Conservation (phyloP, 2,797 vertebrate species). For the Percopsis omiscomaycus region DNA sequence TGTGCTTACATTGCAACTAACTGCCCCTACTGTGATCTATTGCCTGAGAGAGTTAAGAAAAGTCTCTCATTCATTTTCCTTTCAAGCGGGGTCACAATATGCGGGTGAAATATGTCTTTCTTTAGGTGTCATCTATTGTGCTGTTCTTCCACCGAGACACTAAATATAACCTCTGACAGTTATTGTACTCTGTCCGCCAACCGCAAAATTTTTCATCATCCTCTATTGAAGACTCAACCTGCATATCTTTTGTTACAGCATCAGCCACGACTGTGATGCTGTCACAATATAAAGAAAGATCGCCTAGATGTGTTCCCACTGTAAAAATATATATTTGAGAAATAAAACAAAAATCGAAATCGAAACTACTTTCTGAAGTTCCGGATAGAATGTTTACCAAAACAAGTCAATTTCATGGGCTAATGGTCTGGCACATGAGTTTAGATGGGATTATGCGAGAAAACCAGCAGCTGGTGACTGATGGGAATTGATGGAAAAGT, state of each 20-base stretch:
- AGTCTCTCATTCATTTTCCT: constrained; percentile 72
- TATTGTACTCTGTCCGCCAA: constrained; percentile 35
- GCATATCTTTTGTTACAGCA: constrained; percentile 39
- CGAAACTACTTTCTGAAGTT: constrained; percentile 41
- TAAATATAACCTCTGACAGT: constrained; percentile 70
- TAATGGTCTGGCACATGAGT: constrained; percentile 54
- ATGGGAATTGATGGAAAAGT: constrained; percentile 12
- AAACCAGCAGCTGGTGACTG: constrained; percentile 40
- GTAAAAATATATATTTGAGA: constrained; percentile 45
- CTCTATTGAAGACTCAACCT: constrained; percentile 41
- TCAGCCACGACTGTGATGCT: constrained; percentile 37
- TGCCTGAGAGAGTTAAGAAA: constrained; percentile 56
- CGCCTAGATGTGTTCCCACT: constrained; percentile 23
- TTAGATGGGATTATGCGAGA: constrained; percentile 39
- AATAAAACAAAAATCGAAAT: constrained; percentile 47
- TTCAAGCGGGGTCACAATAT: constrained; percentile 58
- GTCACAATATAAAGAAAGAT: constrained; percentile 28
- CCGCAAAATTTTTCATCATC: constrained; percentile 62
- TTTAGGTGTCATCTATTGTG: constrained; percentile 48
- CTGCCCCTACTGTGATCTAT: constrained; percentile 67
- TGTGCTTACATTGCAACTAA: constrained; percentile 65
- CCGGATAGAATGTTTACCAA: constrained; percentile 26
- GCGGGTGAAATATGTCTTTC: constrained; percentile 70
- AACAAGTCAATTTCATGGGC: constrained; percentile 70
- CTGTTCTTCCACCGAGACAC: constrained; percentile 51